Evolutionary conservation across 1,140 invertebrate genomes (phyloP).

Genomic region (Bombus cullumanus): DNA sequence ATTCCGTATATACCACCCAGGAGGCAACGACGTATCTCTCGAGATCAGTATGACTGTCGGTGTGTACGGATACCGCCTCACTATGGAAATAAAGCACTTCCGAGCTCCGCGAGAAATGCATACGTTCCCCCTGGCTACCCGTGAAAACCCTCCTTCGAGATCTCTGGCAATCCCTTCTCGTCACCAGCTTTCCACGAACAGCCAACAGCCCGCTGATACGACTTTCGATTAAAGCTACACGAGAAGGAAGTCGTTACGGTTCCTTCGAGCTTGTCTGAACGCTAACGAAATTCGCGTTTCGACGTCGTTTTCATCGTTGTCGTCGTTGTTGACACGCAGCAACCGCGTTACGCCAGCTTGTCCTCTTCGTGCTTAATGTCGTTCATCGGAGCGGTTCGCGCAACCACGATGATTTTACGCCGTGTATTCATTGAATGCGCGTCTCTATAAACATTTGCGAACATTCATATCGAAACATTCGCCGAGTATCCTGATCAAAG

Average conservation of each 20-base stretch:
- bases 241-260: constrained; percentile 62
- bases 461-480: neutral
- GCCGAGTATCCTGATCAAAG: neutral
- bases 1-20: constrained; percentile 68
- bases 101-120: constrained; percentile 75
- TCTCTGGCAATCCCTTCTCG: constrained; percentile 56
- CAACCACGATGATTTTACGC: neutral
- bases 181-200: constrained; percentile 39
- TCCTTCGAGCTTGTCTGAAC: constrained; percentile 34
- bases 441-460: neutral
- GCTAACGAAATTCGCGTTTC: constrained; percentile 56
- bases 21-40: constrained; percentile 73
- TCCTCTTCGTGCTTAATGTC: constrained; percentile 3
- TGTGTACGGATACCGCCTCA: constrained; percentile 66
- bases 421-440: neutral
- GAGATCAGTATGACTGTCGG: constrained; percentile 75
- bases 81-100: constrained; percentile 80
- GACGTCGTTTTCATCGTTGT: constrained; percentile 31
- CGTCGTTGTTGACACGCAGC: neutral
- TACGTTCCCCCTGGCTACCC: constrained; percentile 62
- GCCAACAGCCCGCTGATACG: constrained; percentile 30
- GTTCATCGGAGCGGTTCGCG: neutral
- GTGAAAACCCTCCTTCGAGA: constrained; percentile 55
- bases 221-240: constrained; percentile 60
- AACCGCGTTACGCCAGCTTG: constrained; percentile 11